These are phyloP conservation scores for Drosophila histrio DNA, from an alignment of 2,888 invertebrate genomes.

Conservation along the genomic window DNA sequence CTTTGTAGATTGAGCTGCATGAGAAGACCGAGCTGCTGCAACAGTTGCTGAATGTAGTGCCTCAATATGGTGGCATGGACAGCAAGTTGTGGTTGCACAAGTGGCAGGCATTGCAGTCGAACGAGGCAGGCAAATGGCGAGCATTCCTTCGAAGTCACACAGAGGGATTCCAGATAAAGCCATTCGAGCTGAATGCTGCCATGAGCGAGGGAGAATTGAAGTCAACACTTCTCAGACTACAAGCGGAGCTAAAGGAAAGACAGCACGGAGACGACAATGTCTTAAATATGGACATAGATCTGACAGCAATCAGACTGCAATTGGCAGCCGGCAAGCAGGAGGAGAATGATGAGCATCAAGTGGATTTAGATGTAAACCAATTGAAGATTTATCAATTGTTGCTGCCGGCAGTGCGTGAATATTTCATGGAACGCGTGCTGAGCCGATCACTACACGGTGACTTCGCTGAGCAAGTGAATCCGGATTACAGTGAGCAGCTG, in stretches of 20 bases:
- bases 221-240: constrained; percentile 25
- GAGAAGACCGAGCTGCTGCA: constrained; percentile 64
- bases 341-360: constrained; percentile 20
- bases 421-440: constrained; percentile 70
- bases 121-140: constrained; percentile 60
- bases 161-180: constrained; percentile 38
- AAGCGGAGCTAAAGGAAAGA: constrained; percentile 25
- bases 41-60: constrained; percentile 67
- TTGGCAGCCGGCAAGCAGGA: constrained; percentile 19
- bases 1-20: constrained; percentile 59
- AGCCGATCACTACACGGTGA: constrained; percentile 41
- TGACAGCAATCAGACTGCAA: constrained; percentile 17
- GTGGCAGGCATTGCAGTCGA: constrained; percentile 69
- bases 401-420: constrained; percentile 67
- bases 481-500: constrained; percentile 68
- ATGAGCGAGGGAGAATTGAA: constrained; percentile 7
- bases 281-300: constrained; percentile 26
- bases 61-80: constrained; percentile 74
- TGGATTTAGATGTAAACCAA: constrained; percentile 12
- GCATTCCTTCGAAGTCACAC: constrained; percentile 35
- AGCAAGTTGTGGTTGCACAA: constrained; percentile 65
- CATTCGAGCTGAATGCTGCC: constrained; percentile 35
- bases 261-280: neutral
- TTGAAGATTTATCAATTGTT: constrained; percentile 31
- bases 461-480: constrained; percentile 61